Base-by-base conservation (phyloP, 23 tunicate genomes). In the Clavelina lepadiformis region DNA sequence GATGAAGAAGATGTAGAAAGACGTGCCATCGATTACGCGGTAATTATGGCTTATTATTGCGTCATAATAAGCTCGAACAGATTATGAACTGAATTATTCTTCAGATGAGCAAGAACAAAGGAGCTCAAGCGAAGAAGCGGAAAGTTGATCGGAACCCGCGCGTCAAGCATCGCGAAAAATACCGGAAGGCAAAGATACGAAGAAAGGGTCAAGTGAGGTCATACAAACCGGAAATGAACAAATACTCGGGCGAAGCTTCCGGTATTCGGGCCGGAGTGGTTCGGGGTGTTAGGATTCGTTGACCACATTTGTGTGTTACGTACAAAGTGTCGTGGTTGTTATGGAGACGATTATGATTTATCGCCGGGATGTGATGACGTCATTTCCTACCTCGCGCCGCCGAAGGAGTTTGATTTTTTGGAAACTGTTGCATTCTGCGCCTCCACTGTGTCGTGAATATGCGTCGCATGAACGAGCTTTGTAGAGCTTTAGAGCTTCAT, bases 101-200 rank as follows among this genome's bases (percentile, higher is more conserved):
- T 35, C 81, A 92, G 93, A 92, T 92, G 56, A 96, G 69, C 0
- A 92, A 84, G 53, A 92, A 92, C 61, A 72, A 57, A 36, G 98
- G 98, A 8, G 30, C 47, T 0, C 34, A 45, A 28, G 6, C 51
- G 34, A 83, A 83, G 67, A 57, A 77, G 31, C 51, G 74, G 68
- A 92, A 92, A 53, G 49, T 77, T 19, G 71, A 79, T 31, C 72
- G 98, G 20, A 92, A 92, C 50, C 98, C 98, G 25, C 71, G 98
- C 7, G 94, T 85, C 13, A 85, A 79, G 45, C 72, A 75, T 47
- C 75, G 81, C 46, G 79, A 84, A 33, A 85, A 70, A 55, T 94
- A 46, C 82, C 76, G 78, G 44, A 69, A 70, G 38, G 99, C 99
- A 38, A 68, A 69, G 51, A 79, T 86, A 21, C 61, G 88, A 60